A percentile compares a stretch with the other conserved stretches of the same genome.
Evolutionary conservation across 2,797 vertebrate species (phyloP).

Genomic region (Pseudomugil tenellus): DNA sequence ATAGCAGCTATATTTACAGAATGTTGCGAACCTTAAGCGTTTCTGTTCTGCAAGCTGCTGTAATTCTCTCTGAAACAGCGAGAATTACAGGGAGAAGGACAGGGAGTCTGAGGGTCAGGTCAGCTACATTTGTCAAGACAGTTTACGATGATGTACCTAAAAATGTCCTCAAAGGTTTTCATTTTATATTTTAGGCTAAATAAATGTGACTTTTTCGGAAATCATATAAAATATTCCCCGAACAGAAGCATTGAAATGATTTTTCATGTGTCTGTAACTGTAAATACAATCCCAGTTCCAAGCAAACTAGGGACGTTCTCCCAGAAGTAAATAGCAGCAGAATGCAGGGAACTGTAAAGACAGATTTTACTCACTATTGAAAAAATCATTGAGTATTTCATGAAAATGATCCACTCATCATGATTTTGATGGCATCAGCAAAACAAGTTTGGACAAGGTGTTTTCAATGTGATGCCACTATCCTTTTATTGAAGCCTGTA

Average conservation of each 20-base stretch:
- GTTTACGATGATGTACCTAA: neutral
- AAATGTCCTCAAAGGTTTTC: constrained; percentile 16
- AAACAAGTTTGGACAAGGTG: neutral
- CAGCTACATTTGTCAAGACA: constrained; percentile 6
- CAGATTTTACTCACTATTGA: neutral
- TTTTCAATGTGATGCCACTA: neutral
- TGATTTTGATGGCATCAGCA: neutral
- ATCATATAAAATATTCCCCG: constrained; percentile 22
- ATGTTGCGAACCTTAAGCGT: neutral
- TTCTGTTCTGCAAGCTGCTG: neutral
- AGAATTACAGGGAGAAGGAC: too few relatives aligned
- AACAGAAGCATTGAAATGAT: neutral
- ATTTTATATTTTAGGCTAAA: constrained; percentile 4
- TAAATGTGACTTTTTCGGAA: neutral
- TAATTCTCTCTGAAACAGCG: neutral
- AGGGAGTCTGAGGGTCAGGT: neutral
- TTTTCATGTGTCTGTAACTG: neutral
- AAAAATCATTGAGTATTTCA: neutral
- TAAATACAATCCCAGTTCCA: neutral
- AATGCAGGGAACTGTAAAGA: neutral
- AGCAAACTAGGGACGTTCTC: neutral
- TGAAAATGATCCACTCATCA: neutral
- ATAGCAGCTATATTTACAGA: neutral
- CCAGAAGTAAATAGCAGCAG: neutral
- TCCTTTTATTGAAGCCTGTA: neutral